A percentile compares a stretch with the other conserved stretches of the same genome.
These are phyloP conservation scores for Aspidoscelis tigris DNA, from an alignment of 2,113 vertebrate genomes.

Conservation along the genomic window DNA sequence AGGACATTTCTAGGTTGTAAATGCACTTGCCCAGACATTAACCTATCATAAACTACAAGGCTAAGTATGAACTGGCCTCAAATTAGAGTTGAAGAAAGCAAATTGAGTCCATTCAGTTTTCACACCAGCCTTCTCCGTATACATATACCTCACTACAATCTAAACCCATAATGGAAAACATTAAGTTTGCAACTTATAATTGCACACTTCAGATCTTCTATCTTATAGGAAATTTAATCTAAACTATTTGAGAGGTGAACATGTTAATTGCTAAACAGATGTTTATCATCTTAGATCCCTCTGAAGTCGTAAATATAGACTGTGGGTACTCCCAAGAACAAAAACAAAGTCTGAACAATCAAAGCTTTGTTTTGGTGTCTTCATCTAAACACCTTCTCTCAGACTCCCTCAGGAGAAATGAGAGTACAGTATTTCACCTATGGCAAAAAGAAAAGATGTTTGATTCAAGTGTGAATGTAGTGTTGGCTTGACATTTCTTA, in stretches of 20 bases:
- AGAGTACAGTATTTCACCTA: not conserved
- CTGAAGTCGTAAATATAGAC: not conserved
- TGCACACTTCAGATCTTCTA: not conserved
- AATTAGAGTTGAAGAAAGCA: no score
- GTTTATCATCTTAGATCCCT: not conserved
- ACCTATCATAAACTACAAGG: no score
- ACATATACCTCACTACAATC: not conserved
- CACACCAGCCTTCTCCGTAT: not conserved
- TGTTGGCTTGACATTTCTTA: not conserved
- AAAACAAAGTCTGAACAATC: conserved; percentile 24
- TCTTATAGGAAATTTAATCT: conserved; percentile 6
- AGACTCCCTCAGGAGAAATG: not conserved
- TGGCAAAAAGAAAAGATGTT: not conserved
- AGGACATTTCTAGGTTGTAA: no score
- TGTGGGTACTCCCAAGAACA: not conserved
- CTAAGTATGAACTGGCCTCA: no score
- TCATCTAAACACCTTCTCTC: not conserved
- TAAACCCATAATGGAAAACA: not conserved
- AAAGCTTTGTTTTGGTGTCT: not conserved
- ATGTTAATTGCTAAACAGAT: not conserved
- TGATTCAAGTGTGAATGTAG: not conserved
- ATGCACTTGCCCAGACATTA: no score
- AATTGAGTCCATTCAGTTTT: not conserved
- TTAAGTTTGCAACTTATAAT: not conserved
- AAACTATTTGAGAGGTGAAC: not conserved